Evolutionary conservation across 2,113 vertebrate genomes (phyloP).

Genomic region (Passerina amoena): DNA sequence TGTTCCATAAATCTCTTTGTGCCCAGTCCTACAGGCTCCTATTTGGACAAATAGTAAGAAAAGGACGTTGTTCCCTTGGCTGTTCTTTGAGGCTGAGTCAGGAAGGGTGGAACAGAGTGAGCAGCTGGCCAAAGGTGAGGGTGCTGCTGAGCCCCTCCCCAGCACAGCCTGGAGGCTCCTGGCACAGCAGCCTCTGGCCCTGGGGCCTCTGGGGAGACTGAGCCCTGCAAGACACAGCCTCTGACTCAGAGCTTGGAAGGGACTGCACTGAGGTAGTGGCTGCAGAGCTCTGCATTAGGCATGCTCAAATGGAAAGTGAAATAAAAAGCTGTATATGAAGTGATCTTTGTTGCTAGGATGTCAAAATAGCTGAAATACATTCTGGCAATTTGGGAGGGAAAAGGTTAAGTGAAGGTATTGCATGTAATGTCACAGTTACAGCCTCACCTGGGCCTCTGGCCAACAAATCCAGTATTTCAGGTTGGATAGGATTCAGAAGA

Average conservation of each 20-base stretch:
- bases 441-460: slow-evolving; percentile 56
- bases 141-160: background rate
- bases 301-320: background rate
- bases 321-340: background rate
- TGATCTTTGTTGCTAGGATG: background rate
- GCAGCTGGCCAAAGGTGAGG: slow-evolving; percentile 32
- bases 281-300: background rate
- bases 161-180: background rate
- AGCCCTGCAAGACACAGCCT: background rate
- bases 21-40: background rate
- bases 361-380: background rate
- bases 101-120: background rate
- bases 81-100: slow-evolving; percentile 8
- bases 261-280: background rate
- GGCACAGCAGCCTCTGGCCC: background rate
- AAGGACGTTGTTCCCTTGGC: background rate
- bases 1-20: background rate
- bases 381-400: slow-evolving; percentile 35
- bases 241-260: background rate
- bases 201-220: background rate
- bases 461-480: slow-evolving; percentile 78
- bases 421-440: slow-evolving; percentile 34
- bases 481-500: slow-evolving; percentile 67
- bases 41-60: background rate
- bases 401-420: slow-evolving; percentile 68